Conservation (phyloP, 2,888 invertebrate genomes). For the Trichopoda pennipes region DNA sequence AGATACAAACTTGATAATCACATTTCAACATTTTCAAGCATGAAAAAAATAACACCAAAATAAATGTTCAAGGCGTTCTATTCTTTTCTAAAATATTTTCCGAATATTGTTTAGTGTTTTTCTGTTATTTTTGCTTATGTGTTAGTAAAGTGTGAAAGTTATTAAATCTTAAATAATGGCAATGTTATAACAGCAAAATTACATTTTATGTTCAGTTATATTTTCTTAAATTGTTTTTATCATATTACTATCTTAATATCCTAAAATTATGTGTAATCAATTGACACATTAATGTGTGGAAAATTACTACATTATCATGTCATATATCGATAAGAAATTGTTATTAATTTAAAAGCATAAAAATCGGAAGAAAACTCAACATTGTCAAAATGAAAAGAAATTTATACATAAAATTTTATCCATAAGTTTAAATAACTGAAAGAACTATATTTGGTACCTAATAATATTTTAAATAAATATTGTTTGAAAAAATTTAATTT, state of each 20-base stretch:
- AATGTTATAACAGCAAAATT: slow-evolving; percentile 20
- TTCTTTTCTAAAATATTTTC: slow-evolving; percentile 14
- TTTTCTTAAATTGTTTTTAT: not conserved
- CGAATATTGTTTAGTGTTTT: slow-evolving; percentile 1
- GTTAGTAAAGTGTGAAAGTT: slow-evolving; percentile 57
- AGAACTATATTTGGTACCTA: not conserved
- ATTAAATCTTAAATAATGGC: slow-evolving; percentile 7
- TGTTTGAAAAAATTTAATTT: too few relatives aligned
- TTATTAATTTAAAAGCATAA: slow-evolving; percentile 3
- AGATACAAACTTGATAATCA: slow-evolving; percentile 13
- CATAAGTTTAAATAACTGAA: not conserved
- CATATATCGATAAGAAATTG: slow-evolving; percentile 46
- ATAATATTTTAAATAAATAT: too few relatives aligned
- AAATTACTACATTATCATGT: slow-evolving; percentile 59
- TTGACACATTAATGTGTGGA: slow-evolving; percentile 62
- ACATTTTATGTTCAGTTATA: slow-evolving; percentile 4
- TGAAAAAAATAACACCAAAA: not conserved
- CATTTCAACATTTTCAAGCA: not conserved
- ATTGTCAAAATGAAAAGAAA: not conserved
- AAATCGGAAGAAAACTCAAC: not conserved
- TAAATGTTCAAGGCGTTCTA: slow-evolving; percentile 14
- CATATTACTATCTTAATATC: slow-evolving; percentile 44
- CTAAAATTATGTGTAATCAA: slow-evolving; percentile 65
- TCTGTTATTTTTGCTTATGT: not conserved
- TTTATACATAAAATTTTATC: not conserved